Evolutionary conservation across 1,140 invertebrate species (phyloP), one percentile per base, ranked within the genome.

Genomic region (Drosophila saltans): DNA sequence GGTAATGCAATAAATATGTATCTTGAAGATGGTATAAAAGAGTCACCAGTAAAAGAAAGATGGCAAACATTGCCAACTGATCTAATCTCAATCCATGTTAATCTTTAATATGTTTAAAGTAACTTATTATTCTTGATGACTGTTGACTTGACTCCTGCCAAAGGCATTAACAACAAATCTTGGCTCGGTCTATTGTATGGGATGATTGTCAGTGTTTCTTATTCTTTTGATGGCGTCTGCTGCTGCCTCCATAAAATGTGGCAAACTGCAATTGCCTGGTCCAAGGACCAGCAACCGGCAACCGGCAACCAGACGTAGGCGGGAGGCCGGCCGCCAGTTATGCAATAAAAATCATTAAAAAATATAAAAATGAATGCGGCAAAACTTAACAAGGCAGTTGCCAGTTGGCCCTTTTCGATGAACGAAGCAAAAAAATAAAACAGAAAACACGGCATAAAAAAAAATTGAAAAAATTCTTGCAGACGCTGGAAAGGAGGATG

Each of bases 271-370:
- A 89, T 84, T 89, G 85, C 78, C 79, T 63, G 65, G 8, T 26
- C 7, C 30, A 57, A 24, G 57, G 43, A 48, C 61, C 56, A 52
- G 57, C 26, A 41, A 60, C 43, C 57, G 52, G 30, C 52, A 43
- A 56, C 43, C 57, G 6, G 26, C 45, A 45, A 40, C n/a, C 56
- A 57, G 59, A 16, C 60, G 43, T 45, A 43, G 59, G 57, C 59
- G 71, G 64, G 61, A 41, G 77, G 68, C 69, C 85, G 74, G 68
- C 69, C 85, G 74, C 60, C 77, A 69, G 84, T 84, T 84, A 88
- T 84, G 84, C 74, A 88, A 89, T 89, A 89, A 89, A 89, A 89
- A 90, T 89, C 84, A 90, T 89, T 89, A 89, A 89, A 86, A 86
- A 89, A 89, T 89, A 89, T 81, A 90, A 84, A 89, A 89, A 75